Percentiles rank a stretch among this genome's conserved stretches.
Conservation (phyloP, 2,113 vertebrate species). For the Bos indicus region DNA sequence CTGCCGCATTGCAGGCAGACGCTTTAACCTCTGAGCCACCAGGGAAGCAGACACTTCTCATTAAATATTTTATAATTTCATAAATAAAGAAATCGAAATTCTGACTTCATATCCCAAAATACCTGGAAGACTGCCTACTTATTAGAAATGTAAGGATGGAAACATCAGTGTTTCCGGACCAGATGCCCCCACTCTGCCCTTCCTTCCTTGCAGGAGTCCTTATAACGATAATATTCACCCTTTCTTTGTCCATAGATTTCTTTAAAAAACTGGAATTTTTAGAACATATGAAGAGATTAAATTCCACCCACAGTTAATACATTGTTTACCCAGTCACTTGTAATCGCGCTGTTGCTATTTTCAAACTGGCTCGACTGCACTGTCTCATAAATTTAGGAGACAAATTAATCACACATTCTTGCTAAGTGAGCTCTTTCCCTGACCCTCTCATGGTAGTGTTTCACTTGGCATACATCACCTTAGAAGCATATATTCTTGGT, state of each 20-base stretch:
- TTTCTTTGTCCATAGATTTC: neutral
- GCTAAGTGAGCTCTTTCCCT: neutral
- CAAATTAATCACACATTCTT: constrained; percentile 38
- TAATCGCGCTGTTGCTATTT: neutral
- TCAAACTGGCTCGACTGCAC: neutral
- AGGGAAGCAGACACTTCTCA: neutral
- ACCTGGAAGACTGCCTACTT: neutral
- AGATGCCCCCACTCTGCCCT: neutral
- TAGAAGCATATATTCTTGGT: neutral
- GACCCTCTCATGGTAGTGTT: neutral
- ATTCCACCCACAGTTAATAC: neutral
- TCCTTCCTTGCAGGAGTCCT: neutral
- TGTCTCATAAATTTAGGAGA: neutral
- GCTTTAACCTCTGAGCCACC: neutral
- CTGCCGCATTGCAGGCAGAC: rapidly evolving
- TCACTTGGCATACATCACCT: neutral
- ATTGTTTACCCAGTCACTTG: neutral
- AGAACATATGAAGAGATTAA: neutral
- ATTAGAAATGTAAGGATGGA: neutral
- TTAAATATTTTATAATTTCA: constrained; percentile 1
- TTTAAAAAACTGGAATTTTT: neutral
- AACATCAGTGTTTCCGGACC: neutral
- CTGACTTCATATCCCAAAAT: neutral
- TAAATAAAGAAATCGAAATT: neutral
- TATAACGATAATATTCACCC: neutral